Base-by-base conservation (phyloP, 2,113 vertebrate species). In the Pterocles burchelli region DNA sequence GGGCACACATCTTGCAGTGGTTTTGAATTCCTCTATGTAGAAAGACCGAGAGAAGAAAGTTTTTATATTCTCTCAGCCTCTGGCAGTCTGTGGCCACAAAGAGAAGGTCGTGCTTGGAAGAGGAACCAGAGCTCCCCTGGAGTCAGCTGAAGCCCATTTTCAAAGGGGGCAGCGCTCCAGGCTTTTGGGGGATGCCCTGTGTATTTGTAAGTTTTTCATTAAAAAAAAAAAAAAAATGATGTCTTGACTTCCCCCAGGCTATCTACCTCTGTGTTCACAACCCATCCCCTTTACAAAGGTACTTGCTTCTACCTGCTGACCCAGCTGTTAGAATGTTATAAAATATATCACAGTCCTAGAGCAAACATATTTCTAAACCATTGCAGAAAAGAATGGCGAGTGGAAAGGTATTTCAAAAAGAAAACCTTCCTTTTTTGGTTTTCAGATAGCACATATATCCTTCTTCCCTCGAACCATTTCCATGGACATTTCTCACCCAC, bases 381-480 rank as follows among this genome's bases (percentile, higher is more conserved):
- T 3, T 52, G 49, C 81, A 87, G 66, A 54, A 96, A 75, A 76
- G 33, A 72, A 29, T 6, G 72, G 66, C 13, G 68, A 85, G 38
- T 76, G 82, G 74, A 55, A 77, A 95, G 61, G 70, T 78, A 93
- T 96, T 97, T 95, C 52, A 52, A 79, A 93, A 89, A 52, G 54
- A 61, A 81, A 83, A 25, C 49, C 51, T 48, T 68, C 17, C 33
- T 61, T 66, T 77, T 54, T 31, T 66, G 38, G 22, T 31, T 90
- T 52, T 58, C 51, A 38, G 46, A 7, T 11, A 43, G 49, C 31
- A 82, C 24, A 25, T 65, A 70, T 14, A 21, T 25, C 58, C 68
- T 73, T 62, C 19, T 48, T 62, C 93, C 91, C 92, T 77, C 10
- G 10, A 73, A 85, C 52, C 92, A 90, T 57, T 95, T 89, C 65